Evolutionary conservation across 2,888 invertebrate species (phyloP).

Genomic region (Hetaerina titia): DNA sequence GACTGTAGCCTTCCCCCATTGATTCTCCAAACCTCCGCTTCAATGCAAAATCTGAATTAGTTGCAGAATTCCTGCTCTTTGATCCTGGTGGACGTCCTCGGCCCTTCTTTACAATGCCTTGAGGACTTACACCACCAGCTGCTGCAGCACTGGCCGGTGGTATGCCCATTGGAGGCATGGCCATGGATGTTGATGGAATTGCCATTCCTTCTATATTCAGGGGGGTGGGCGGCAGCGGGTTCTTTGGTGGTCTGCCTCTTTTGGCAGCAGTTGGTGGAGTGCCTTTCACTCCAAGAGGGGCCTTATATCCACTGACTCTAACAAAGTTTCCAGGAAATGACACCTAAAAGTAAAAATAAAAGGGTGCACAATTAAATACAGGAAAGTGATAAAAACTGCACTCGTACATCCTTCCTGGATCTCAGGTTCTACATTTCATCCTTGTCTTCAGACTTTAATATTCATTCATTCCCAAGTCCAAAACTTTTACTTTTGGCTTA

Average conservation of each 20-base stretch:
- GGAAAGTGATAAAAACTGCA: not conserved
- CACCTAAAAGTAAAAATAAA: constrained; percentile 1
- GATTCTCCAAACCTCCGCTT: constrained; percentile 44
- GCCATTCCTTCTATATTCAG: not conserved
- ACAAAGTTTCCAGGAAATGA: constrained; percentile 54
- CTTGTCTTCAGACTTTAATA: no score
- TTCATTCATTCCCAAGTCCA: no score
- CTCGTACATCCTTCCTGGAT: no score
- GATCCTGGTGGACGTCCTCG: constrained; percentile 46
- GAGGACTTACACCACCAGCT: not conserved
- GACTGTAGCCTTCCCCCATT: not conserved
- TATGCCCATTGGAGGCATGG: not conserved
- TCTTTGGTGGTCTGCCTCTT: constrained; percentile 49
- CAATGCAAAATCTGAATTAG: not conserved
- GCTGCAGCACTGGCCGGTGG: not conserved
- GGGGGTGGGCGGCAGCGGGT: constrained; percentile 34
- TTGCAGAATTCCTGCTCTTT: not conserved
- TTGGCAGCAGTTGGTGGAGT: constrained; percentile 51
- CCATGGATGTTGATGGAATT: not conserved
- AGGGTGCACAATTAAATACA: not conserved
- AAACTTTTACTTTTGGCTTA: no score
- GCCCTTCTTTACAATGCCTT: constrained; percentile 34
- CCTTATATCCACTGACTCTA: constrained; percentile 34
- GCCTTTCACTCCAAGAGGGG: constrained; percentile 41
- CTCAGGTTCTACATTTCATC: no score